Percentiles rank a stretch among this genome's conserved stretches.
Conservation (phyloP, 2,797 vertebrate genomes). For the Parauchenoglanis ngamensis region DNA sequence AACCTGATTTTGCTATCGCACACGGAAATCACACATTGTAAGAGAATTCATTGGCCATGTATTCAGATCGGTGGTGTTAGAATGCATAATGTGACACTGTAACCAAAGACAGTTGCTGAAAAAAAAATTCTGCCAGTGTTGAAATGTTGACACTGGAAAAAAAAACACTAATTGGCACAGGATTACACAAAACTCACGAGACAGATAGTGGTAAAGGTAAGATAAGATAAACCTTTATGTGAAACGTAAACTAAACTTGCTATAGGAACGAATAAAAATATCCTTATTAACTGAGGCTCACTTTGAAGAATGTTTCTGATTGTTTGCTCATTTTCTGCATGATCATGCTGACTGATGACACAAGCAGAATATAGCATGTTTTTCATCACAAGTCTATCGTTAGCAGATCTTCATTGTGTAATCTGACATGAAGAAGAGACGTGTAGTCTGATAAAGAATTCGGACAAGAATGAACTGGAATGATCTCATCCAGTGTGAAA, state of each 20-base stretch:
- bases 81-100: background rate
- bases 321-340: background rate
- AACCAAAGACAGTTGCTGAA: background rate
- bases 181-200: background rate
- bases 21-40: background rate
- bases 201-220: background rate
- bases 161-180: background rate
- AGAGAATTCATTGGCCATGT: background rate
- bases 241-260: background rate
- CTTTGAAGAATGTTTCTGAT: background rate
- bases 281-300: background rate
- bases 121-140: background rate
- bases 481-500: background rate
- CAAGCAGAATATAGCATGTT: background rate
- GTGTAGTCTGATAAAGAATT: background rate
- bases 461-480: background rate
- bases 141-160: background rate
- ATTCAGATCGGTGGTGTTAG: background rate
- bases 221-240: too few species aligned
- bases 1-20: background rate
- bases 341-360: background rate
- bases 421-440: background rate
- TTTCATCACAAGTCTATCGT: background rate
- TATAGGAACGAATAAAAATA: background rate
- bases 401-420: background rate